Conservation (phyloP, 2,888 invertebrate genomes). For the Philopedon plagiatum region DNA sequence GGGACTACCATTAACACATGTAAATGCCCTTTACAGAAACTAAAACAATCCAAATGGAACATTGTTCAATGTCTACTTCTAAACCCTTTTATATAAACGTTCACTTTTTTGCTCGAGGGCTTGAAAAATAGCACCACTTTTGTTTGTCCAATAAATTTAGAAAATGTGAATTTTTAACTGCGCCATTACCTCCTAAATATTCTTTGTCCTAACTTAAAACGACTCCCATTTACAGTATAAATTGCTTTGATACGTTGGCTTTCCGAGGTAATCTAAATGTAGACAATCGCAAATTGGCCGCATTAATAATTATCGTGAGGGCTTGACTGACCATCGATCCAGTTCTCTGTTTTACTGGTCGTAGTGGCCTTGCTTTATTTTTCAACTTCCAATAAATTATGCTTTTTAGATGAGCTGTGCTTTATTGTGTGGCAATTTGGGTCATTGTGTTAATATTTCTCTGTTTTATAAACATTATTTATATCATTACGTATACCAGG, state of each 20-base stretch:
- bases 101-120: no score
- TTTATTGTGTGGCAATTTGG: not conserved
- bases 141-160: no score
- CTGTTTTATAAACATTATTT: no score
- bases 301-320: constrained; percentile 7
- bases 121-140: no score
- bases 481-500: no score
- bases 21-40: no score
- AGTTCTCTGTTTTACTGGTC: not conserved
- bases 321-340: constrained; percentile 16
- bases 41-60: no score
- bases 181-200: not conserved
- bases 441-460: not conserved
- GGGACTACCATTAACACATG: no score
- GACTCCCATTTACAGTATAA: not conserved
- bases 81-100: not conserved
- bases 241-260: constrained; percentile 6
- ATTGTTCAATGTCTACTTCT: no score
- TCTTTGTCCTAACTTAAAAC: not conserved
- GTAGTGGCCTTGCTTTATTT: constrained; percentile 5
- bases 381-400: constrained; percentile 15
- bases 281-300: constrained; percentile 15
- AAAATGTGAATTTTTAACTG: not conserved
- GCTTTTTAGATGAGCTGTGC: constrained; percentile 1
- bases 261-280: constrained; percentile 13